Conservation (phyloP, 2,113 vertebrate genomes). For the Paracanthobrama guichenoti region DNA sequence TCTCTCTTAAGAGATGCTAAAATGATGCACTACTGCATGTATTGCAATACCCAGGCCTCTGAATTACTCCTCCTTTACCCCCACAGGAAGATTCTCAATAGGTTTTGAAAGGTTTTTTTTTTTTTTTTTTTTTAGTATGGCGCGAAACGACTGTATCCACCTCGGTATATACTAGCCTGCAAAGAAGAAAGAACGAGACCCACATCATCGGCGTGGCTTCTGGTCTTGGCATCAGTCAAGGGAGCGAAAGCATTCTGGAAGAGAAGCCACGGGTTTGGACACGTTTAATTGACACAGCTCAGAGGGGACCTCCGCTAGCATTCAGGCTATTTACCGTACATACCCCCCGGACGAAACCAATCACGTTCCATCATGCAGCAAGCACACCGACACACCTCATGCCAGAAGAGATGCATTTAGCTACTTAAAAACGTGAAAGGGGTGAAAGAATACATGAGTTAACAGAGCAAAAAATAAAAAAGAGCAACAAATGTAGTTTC, state of each 20-base stretch:
- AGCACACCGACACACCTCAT: constrained; percentile 67
- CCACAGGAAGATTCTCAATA: constrained; percentile 87
- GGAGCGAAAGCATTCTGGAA: constrained; percentile 95
- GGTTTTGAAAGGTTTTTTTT: constrained; percentile 64
- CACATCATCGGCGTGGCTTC: constrained; percentile 96
- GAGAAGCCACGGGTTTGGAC: constrained; percentile 78
- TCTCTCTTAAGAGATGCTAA: constrained; percentile 91
- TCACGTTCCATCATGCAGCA: constrained; percentile 71
- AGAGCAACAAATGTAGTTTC: not conserved
- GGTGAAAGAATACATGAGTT: constrained; percentile 36
- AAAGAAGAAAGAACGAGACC: constrained; percentile 99
- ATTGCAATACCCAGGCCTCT: constrained; percentile 96
- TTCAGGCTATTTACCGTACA: constrained; percentile 64
- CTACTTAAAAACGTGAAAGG: constrained; percentile 57
- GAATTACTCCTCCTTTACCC: constrained; percentile 85
- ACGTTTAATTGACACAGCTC: constrained; percentile 72
- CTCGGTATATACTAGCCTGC: constrained; percentile 99
- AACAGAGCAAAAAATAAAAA: constrained; percentile 38
- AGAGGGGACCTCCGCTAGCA: constrained; percentile 38
- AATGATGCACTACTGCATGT: constrained; percentile 94
- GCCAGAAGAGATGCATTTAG: constrained; percentile 66
- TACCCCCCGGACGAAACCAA: constrained; percentile 61
- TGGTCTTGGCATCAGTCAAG: constrained; percentile 98
- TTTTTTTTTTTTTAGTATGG: constrained; percentile 85
- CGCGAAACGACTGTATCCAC: constrained; percentile 99